A percentile compares a stretch with the other conserved stretches of the same genome.
Evolutionary conservation across 2,797 vertebrate genomes (phyloP).

Genomic region (Silurus aristotelis): DNA sequence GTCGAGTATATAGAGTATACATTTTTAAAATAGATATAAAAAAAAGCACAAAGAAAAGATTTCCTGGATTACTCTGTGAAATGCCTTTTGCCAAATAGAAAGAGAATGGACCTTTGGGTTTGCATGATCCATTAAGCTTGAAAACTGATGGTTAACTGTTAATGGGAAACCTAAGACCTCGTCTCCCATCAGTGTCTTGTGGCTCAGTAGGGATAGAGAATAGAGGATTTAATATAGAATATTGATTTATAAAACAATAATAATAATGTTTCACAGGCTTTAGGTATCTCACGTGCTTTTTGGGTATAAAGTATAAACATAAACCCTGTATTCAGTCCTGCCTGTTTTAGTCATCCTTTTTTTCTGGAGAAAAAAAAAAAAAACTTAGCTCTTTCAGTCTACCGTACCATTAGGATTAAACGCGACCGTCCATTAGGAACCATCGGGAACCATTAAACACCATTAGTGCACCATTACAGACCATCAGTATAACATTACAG

Average conservation of each 20-base stretch:
- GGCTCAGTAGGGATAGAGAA: neutral
- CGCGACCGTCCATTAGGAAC: constrained; percentile 41
- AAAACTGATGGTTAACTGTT: neutral
- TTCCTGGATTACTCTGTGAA: neutral
- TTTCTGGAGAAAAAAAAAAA: neutral
- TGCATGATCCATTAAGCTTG: neutral
- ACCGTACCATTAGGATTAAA: constrained; percentile 44
- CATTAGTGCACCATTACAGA: constrained; percentile 36
- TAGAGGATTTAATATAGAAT: neutral
- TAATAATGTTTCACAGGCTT: neutral
- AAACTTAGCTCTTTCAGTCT: neutral
- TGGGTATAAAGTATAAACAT: neutral
- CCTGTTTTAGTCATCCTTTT: neutral
- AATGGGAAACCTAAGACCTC: neutral
- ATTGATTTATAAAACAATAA: too few relatives aligned
- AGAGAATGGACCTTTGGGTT: neutral
- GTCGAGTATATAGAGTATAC: too few relatives aligned
- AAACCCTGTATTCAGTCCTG: neutral
- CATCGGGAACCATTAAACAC: constrained; percentile 44
- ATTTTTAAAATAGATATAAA: too few relatives aligned
- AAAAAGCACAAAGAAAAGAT: too few relatives aligned
- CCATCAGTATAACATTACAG: neutral
- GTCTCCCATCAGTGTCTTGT: neutral
- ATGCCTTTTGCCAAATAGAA: neutral
- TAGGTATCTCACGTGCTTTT: neutral